Base-by-base conservation (phyloP, 2,113 vertebrate genomes). In the Trichechus manatus region DNA sequence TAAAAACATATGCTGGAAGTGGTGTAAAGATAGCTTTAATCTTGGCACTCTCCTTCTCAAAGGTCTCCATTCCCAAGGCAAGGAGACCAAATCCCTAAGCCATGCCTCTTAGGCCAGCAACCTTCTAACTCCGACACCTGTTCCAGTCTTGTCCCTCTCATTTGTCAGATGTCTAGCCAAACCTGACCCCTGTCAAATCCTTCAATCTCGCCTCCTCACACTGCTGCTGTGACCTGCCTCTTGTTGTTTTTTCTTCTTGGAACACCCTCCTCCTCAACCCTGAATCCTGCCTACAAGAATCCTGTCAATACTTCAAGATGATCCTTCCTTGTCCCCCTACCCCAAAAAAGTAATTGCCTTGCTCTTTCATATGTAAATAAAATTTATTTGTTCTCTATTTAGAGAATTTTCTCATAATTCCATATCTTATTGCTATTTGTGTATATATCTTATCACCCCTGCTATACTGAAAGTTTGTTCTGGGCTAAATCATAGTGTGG, bases 401-500 rank as follows among this genome's bases (percentile, higher is more conserved):
- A 78, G 33, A 87, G 56, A 93, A 89, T 84, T 86, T 89, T 77
- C 59, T 95, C 33, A 53, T n/a, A 85, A 72, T 47, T 23, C 29
- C 0, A 0, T 68, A 95, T 56, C 33, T 31, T 31, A 7, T 64
- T 93, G 74, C 39, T 87, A 50, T 87, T 42, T 79, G 14, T 66
- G 4, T 74, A 74, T 20, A 1, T 39, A 68, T n/a, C 39, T 47
- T 83, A 89, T n/a, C 25, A 78, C 74, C 4, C 27, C 14, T 63
- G 33, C 23, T 36, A 63, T 42, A 81, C 0, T 39, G 39, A 85
- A 93, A 82, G 85, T 50, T 89, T 94, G 14, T 66, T 87, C 29
- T 42, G 66, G 20, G 23, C 59, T 93, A 44, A 93, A 77, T 93
- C 83, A 95, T 59, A 89, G 79, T 13, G 31, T 27, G 33, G n/a